Evolutionary conservation across 2,797 vertebrate species (phyloP), one percentile per base, ranked within the genome.

Genomic region (Chelon labrosus): DNA sequence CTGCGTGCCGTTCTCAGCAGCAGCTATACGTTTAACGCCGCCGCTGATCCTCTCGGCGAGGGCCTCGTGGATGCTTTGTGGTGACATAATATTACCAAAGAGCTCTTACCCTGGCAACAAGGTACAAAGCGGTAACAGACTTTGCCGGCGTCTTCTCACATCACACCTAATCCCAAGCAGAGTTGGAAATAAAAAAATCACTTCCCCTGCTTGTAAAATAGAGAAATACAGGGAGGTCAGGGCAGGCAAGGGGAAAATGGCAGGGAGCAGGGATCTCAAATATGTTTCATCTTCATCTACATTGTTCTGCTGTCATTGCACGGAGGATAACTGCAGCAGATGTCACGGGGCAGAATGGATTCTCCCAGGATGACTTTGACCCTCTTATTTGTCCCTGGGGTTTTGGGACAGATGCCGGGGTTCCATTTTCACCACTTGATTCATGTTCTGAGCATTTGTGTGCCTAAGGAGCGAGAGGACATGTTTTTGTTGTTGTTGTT

Each of bases 311-410:
- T 85, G 90, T 90, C 88, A 85, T 61, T 83, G 81, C 82, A 78
- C 67, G 27, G 65, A 65, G 85, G 83, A 86, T 87, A 83, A 89
- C 82, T 80, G 91, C 85, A 79, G 91, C 91, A 93, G 91, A 93
- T 93, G 92, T 92, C 89, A 88, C 22, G 76, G 70, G 87, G 82
- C 86, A 92, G 91, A 89, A 92, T 87, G 79, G 89, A 85, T 90
- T 89, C 86, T 91, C 85, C 59, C 78, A 79, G 90, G 86, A 88
- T 81, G 75, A 56, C 69, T 89, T 62, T 93, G 92, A 93, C 92
- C 90, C 92, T 89, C 87, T 91, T 88, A 91, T 88, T 85, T 78
- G 75, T 90, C 92, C 90, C 90, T 63, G 51, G 90, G 89, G 92
- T 77, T 73, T 19, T 17, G 73, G 74, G 87, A 88, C 92, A 94